Base-by-base conservation (phyloP, 2,888 invertebrate species). In the Sipunculus nudus region DNA sequence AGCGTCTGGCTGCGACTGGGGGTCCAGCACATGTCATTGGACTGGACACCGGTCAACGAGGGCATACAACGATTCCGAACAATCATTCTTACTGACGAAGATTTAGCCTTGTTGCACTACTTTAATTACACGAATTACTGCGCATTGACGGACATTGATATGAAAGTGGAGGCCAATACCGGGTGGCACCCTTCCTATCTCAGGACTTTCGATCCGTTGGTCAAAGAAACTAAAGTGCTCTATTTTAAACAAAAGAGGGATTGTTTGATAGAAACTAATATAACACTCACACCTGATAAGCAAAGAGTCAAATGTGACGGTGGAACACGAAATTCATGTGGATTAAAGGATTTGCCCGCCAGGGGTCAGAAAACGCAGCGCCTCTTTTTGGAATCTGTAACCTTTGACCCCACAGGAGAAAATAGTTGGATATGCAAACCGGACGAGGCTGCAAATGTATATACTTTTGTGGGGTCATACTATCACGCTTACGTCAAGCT, bases 141-240 rank as follows among this genome's bases (percentile, higher is more conserved):
- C 45, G 70, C 67, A 13, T 50, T 70, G 35, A 69, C 61, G 13
- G 70, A 70, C 53, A 45, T 70, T 21, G 43, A 59, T 21, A n/a
- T 70, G 19, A 23, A 39, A 2, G n/a, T 70, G 40, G 53, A 59
- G 58, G 60, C 62, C 13, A 53, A 59, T 21, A 41, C 46, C 19
- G 60, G 61, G 10, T 70, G 68, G 68, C 70, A 70, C 39, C 70
- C 70, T 8, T 70, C 68, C 49, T 70, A 48, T 41, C 21, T 70
- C 29, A 53, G 32, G 13, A 55, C 52, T n/a, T 70, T 55, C 57
- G 59, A 70, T 52, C 65, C 68, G n/a, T 40, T 39, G 21, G 52
- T 47, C 10, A 53, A 52, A 26, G n/a, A n/a, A n/a, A n/a, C n/a
- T n/a, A n/a, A n/a, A n/a, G n/a, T n/a, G n/a, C n/a, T n/a, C n/a